Conservation (phyloP, 2,888 invertebrate species). For the Eudasyphora cyanicolor region DNA sequence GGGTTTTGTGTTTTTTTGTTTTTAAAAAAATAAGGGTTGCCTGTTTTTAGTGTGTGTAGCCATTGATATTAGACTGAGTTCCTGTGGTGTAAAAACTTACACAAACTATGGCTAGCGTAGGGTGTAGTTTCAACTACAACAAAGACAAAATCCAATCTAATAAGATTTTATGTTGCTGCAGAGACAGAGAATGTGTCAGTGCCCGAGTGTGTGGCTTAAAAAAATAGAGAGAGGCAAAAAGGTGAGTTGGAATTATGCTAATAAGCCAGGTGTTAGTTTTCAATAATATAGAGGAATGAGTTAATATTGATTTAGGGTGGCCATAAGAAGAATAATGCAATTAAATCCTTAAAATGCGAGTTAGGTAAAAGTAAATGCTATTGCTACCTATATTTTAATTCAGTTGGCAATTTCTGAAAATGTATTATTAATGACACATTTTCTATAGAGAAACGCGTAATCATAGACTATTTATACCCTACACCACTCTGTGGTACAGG, state of each 20-base stretch:
- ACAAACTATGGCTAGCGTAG: background rate
- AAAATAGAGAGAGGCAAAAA: background rate
- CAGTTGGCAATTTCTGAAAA: no score
- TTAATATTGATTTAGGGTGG: background rate
- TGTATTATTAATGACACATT: no score
- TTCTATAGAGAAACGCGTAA: no score
- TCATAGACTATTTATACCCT: no score
- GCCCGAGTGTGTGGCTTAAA: background rate
- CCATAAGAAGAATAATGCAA: background rate
- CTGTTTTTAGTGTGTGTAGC: slow-evolving; percentile 3
- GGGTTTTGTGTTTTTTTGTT: background rate
- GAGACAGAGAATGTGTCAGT: background rate
- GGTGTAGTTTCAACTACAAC: background rate
- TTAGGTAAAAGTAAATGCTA: no score
- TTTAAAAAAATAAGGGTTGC: slow-evolving; percentile 46
- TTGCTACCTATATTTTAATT: no score
- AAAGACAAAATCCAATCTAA: background rate
- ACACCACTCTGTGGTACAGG: no score
- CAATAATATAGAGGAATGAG: background rate
- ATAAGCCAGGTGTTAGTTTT: slow-evolving; percentile 12
- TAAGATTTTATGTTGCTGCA: background rate
- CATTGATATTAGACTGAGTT: slow-evolving; percentile 25
- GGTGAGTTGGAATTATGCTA: slow-evolving; percentile 1
- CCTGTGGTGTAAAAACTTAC: background rate
- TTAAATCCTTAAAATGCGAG: no score